Conservation (phyloP, 2,797 vertebrate species). For the Melanotaenia parkinsoni region DNA sequence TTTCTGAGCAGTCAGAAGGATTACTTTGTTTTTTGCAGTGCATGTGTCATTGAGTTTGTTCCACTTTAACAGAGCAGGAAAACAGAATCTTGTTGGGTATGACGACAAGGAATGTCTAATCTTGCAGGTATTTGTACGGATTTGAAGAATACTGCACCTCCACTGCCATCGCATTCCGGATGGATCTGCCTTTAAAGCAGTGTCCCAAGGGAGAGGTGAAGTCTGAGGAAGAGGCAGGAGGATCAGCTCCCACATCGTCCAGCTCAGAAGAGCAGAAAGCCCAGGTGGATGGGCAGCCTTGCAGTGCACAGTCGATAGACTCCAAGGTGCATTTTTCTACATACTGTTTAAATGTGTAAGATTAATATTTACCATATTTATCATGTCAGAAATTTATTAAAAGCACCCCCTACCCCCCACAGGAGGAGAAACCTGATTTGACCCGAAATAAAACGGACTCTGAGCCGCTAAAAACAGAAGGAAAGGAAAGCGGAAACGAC, state of each 20-base stretch:
- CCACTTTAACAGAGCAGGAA: not conserved
- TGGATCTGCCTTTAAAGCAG: constrained; percentile 84
- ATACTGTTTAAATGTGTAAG: not conserved
- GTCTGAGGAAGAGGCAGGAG: constrained; percentile 57
- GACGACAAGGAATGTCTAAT: constrained; percentile 29
- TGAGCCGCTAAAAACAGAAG: constrained; percentile 49
- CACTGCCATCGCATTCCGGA: constrained; percentile 83
- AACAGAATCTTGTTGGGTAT: not conserved
- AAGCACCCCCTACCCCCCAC: constrained; percentile 7
- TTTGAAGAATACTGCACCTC: constrained; percentile 88
- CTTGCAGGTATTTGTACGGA: constrained; percentile 83
- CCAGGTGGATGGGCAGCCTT: constrained; percentile 57
- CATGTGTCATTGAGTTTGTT: not conserved
- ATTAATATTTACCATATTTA: no score
- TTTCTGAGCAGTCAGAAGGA: not conserved
- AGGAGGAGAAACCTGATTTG: constrained; percentile 77
- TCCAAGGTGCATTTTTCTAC: constrained; percentile 72
- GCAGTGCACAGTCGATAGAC: constrained; percentile 33
- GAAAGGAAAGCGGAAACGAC: constrained; percentile 32
- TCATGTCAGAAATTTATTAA: not conserved
- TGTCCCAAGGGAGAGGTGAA: constrained; percentile 71
- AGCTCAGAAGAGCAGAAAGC: constrained; percentile 68
- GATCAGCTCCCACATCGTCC: constrained; percentile 28
- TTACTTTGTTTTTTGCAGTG: not conserved
- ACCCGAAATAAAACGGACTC: constrained; percentile 63